Conservation (phyloP, 1,140 invertebrate genomes). For the Sitophilus oryzae region DNA sequence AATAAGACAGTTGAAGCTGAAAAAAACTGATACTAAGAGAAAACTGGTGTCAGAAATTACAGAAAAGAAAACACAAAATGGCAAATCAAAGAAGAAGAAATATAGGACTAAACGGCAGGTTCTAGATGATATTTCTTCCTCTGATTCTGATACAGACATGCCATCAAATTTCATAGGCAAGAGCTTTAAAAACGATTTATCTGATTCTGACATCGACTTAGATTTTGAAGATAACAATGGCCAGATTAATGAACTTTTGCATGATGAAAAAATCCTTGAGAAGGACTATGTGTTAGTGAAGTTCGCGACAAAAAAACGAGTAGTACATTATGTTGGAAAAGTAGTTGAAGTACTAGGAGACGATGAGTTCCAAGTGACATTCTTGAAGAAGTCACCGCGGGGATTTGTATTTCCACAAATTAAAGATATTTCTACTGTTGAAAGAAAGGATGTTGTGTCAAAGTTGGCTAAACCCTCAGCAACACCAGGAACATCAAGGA, state of each 20-base stretch:
- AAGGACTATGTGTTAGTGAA: constrained; percentile 10
- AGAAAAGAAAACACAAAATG: constrained; percentile 14
- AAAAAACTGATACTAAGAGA: constrained; percentile 12
- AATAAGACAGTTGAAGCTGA: constrained; percentile 8
- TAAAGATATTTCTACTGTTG: no score
- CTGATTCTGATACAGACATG: constrained; percentile 20
- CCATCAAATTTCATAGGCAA: constrained; percentile 3
- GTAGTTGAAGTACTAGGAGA: no score
- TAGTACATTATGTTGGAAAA: constrained; percentile 22
- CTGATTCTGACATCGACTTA: constrained; percentile 3
- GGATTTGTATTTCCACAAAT: no score
- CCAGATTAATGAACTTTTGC: constrained; percentile 11
- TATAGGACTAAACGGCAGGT: background rate
- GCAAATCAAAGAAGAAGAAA: no score
- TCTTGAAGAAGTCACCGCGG: no score
- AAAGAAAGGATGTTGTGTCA: no score
- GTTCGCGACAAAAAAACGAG: constrained; percentile 18
- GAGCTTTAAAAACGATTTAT: no score
- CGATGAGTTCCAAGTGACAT: no score
- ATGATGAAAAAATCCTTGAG: constrained; percentile 16
- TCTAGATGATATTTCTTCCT: constrained; percentile 15
- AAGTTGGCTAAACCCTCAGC: no score
- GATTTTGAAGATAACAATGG: constrained; percentile 3
- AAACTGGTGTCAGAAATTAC: constrained; percentile 12
- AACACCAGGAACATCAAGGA: no score